phyloP scores from a whole-genome alignment of 2,888 invertebrate genomes.

The Hoplodrina ambigua region DNA sequence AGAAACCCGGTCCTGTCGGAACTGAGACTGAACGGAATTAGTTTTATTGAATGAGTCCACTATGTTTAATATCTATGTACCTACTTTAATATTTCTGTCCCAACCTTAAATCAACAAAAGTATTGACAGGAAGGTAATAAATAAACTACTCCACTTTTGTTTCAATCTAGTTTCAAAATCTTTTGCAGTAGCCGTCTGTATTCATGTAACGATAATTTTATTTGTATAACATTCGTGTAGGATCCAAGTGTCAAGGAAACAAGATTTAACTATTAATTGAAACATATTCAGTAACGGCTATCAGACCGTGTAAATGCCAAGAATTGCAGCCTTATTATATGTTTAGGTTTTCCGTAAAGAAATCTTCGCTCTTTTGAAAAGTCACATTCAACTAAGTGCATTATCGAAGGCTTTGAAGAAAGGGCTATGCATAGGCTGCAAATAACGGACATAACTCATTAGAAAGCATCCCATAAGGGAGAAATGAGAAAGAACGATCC shows the following conservation, averaged over 20 bases:
- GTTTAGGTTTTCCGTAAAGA: not conserved
- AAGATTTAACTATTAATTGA: not conserved
- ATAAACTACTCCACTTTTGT: not conserved
- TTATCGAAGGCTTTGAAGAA: not conserved
- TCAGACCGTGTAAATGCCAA: not conserved
- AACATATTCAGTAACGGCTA: not conserved
- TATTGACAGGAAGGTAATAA: not conserved
- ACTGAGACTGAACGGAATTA: slow-evolving; percentile 36
- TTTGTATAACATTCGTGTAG: too few species aligned
- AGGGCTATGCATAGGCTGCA: not conserved
- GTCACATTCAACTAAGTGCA: not conserved
- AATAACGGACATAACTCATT: not conserved
- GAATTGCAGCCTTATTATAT: not conserved
- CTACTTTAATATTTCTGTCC: slow-evolving; percentile 7
- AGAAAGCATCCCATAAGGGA: not conserved
- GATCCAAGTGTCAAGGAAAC: not conserved
- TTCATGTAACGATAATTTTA: too few species aligned
- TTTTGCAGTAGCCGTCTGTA: too few species aligned
- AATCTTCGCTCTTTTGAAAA: not conserved
- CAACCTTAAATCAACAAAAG: not conserved
- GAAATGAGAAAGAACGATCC: slow-evolving; percentile 27
- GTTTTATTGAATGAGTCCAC: slow-evolving; percentile 35
- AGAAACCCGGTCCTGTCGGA: slow-evolving; percentile 48
- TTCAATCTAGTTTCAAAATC: too few species aligned
- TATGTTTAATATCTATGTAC: slow-evolving; percentile 15